phyloP scores from a whole-genome alignment of 2,113 vertebrate species.

The Thunnus maccoyii region DNA sequence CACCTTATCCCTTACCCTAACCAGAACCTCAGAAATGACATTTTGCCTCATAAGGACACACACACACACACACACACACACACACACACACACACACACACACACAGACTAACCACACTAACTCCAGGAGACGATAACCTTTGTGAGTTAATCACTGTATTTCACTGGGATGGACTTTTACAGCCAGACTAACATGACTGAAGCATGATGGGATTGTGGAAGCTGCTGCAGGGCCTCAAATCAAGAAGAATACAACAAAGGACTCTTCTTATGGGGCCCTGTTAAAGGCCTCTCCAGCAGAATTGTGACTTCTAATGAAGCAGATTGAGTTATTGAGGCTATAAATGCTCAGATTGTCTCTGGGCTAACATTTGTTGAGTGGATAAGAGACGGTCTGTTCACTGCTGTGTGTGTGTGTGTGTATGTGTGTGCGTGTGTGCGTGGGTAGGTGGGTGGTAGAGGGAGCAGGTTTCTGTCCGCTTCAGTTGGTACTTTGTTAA shows the following conservation, averaged over 20 bases:
- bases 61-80: neutral
- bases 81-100: constrained; percentile 2
- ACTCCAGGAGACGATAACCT: constrained; percentile 35
- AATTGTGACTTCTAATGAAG: constrained; percentile 56
- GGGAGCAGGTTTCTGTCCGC: neutral
- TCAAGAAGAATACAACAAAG: constrained; percentile 28
- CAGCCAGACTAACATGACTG: neutral
- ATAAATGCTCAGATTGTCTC: constrained; percentile 56
- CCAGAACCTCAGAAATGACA: no score
- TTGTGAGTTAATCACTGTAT: constrained; percentile 29
- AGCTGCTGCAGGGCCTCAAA: constrained; percentile 34
- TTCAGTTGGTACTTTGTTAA: constrained; percentile 27
- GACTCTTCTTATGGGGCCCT: constrained; percentile 24
- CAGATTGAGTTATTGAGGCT: constrained; percentile 53
- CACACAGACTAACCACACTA: neutral
- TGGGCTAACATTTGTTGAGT: constrained; percentile 14
- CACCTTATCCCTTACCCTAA: no score
- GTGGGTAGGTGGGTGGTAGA: neutral
- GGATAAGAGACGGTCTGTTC: constrained; percentile 40
- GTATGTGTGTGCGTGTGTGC: neutral
- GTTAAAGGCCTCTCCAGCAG: constrained; percentile 9
- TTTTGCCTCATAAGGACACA: no score
- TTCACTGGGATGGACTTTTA: constrained; percentile 16
- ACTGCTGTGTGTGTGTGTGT: constrained; percentile 6
- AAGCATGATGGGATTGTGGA: constrained; percentile 27